These are phyloP conservation scores for Aptenodytes forsteri DNA, from an alignment of 2,113 vertebrate species.

Conservation along the genomic window DNA sequence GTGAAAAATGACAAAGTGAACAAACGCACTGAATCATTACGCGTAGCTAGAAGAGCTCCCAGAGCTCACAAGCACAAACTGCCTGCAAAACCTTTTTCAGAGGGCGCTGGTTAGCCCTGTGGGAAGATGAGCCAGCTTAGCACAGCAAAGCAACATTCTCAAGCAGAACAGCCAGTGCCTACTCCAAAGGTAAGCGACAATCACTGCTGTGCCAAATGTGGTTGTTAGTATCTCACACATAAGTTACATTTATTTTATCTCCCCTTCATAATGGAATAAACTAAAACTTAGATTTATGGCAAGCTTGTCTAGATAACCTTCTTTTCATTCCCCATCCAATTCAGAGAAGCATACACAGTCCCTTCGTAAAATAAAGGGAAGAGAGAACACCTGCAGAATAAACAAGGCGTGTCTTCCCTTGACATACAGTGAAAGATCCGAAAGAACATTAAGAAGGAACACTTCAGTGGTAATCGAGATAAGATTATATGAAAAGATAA, in stretches of 20 bases:
- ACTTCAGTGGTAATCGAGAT: neutral
- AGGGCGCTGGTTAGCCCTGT: neutral
- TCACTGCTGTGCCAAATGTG: neutral
- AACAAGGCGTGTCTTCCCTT: neutral
- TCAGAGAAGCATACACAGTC: neutral
- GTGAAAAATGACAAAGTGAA: neutral
- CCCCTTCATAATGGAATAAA: neutral
- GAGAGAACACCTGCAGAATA: neutral
- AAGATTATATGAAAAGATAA: neutral
- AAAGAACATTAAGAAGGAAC: neutral
- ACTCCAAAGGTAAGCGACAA: neutral
- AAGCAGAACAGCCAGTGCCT: neutral
- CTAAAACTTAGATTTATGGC: neutral
- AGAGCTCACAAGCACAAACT: neutral
- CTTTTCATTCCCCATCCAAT: neutral
- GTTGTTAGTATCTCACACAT: neutral
- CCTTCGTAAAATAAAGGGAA: neutral
- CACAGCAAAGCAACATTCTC: neutral
- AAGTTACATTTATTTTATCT: neutral
- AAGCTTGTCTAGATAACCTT: neutral
- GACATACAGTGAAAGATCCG: neutral
- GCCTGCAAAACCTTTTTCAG: neutral
- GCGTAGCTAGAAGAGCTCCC: neutral
- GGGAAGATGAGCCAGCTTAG: neutral
- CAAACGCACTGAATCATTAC: rapidly evolving